Evolutionary conservation across 2,888 invertebrate genomes (phyloP).

Genomic region (Eupithecia subfuscata): DNA sequence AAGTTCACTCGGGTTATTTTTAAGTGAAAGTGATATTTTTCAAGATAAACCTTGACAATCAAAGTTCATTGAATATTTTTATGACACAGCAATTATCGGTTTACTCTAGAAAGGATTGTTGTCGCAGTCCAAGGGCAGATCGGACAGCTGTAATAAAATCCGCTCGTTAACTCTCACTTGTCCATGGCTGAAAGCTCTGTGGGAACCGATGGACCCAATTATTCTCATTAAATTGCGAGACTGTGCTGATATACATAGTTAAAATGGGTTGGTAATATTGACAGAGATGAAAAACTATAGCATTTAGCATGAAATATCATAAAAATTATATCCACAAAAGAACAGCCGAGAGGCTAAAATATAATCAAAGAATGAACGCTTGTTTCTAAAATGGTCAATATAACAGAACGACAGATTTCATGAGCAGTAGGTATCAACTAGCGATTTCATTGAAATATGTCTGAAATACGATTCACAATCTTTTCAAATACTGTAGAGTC

Average conservation of each 20-base stretch:
- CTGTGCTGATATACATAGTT: not conserved
- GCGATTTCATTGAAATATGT: not conserved
- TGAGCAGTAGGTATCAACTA: too few species aligned
- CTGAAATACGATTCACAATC: not conserved
- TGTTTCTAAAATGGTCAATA: not conserved
- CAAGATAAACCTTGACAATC: not conserved
- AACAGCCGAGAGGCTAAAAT: not conserved
- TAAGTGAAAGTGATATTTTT: not conserved
- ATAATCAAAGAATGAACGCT: not conserved
- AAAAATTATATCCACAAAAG: not conserved
- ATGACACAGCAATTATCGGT: constrained; percentile 1
- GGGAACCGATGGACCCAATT: constrained; percentile 31
- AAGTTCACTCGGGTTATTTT: not conserved
- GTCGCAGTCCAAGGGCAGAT: constrained; percentile 30
- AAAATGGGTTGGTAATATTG: not conserved
- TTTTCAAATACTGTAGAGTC: too few species aligned
- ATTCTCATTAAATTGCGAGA: constrained; percentile 11
- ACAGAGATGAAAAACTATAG: not conserved
- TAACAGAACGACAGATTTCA: too few species aligned
- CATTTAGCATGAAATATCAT: too few species aligned
- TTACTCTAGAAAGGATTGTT: constrained; percentile 24
- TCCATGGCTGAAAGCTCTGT: constrained; percentile 35
- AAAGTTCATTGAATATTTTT: not conserved
- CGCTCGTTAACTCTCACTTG: constrained; percentile 29
- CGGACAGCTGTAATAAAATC: constrained; percentile 32